Conservation (phyloP, 2,113 vertebrate genomes). For the Suricata suricatta region DNA sequence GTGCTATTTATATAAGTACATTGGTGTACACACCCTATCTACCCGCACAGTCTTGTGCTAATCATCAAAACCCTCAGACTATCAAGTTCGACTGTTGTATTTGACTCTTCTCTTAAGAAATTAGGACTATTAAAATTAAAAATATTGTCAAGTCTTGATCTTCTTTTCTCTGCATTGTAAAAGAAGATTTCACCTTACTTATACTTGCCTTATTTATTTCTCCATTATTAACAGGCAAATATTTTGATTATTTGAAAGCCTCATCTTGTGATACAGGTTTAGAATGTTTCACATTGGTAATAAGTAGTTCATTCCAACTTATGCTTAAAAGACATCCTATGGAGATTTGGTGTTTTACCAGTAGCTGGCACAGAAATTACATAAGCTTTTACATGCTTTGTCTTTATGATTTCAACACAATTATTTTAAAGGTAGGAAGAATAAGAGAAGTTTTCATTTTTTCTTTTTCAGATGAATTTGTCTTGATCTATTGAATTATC, state of each 20-base stretch:
- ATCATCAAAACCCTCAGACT: conserved; percentile 10
- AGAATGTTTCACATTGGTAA: background rate
- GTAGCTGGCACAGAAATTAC: background rate
- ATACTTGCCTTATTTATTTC: background rate
- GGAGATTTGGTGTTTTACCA: conserved; percentile 20
- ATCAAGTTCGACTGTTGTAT: background rate
- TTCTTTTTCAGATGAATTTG: background rate
- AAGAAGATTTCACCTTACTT: background rate
- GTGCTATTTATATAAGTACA: conserved; percentile 13
- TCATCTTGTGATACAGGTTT: conserved; percentile 37
- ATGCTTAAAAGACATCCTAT: background rate
- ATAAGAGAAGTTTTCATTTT: conserved; percentile 21
- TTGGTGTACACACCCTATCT: background rate
- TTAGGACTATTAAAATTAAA: background rate
- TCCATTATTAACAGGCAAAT: background rate
- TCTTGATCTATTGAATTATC: background rate
- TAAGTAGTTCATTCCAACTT: conserved; percentile 17
- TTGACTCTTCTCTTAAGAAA: conserved; percentile 26
- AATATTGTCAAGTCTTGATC: background rate
- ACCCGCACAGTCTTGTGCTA: background rate
- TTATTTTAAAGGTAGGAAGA: conserved; percentile 7
- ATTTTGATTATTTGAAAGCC: conserved; percentile 62
- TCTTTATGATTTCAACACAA: conserved; percentile 30
- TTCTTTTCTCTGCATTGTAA: background rate
- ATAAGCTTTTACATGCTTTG: background rate